Percentiles rank a stretch among this genome's conserved stretches.
These are phyloP conservation scores for Habrosyne pyritoides DNA, from an alignment of 2,888 invertebrate genomes.

Conservation along the genomic window DNA sequence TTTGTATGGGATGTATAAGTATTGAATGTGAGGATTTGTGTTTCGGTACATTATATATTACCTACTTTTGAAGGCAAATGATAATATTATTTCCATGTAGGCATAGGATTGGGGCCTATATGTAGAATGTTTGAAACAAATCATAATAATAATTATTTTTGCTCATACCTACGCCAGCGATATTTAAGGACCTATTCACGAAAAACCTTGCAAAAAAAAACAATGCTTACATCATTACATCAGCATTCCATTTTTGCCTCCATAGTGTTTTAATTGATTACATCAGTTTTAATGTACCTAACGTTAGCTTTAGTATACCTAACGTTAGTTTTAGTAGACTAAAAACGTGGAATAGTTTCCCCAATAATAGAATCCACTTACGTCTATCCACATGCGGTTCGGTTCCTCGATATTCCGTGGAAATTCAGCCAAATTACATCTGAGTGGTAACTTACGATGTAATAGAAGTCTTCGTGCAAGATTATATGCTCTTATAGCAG, in stretches of 20 bases:
- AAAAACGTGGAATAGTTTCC: background rate
- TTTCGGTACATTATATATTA: slow-evolving; percentile 22
- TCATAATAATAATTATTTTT: too few species aligned
- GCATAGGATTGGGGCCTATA: too few species aligned
- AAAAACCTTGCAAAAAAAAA: too few species aligned
- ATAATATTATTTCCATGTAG: background rate
- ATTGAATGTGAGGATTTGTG: slow-evolving; percentile 45
- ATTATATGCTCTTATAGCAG: background rate
- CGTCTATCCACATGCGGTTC: background rate
- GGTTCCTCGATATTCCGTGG: background rate
- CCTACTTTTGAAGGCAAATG: background rate
- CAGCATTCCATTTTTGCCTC: too few species aligned
- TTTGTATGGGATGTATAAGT: slow-evolving; percentile 48
- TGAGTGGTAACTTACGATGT: background rate
- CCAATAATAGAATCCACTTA: background rate
- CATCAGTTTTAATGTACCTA: too few species aligned
- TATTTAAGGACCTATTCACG: too few species aligned
- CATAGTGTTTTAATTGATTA: too few species aligned
- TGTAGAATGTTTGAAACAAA: too few species aligned
- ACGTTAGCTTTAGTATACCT: too few species aligned
- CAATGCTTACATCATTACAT: too few species aligned
- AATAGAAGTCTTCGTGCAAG: background rate
- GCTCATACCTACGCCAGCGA: too few species aligned
- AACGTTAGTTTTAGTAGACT: too few species aligned
- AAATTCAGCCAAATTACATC: slow-evolving; percentile 3